Conservation (phyloP, 2,113 vertebrate genomes). For the Sinocyclocheilus anshuiensis region DNA sequence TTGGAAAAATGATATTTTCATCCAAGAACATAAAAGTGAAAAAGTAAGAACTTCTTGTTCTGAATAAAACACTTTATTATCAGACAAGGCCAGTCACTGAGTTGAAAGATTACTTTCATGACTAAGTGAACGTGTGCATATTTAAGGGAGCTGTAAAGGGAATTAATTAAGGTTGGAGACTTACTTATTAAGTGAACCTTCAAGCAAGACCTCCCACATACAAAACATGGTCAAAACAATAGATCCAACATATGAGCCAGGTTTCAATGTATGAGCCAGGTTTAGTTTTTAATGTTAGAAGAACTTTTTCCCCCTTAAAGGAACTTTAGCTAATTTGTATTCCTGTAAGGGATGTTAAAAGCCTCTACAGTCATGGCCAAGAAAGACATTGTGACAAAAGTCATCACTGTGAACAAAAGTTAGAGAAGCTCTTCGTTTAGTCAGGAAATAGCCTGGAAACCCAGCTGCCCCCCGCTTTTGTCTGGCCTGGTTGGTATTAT, state of each 20-base stretch:
- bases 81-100: neutral
- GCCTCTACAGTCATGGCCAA: constrained; percentile 35
- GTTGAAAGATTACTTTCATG: constrained; percentile 8
- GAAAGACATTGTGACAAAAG: constrained; percentile 51
- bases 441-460: constrained; percentile 42
- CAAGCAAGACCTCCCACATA: neutral
- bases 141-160: constrained; percentile 16
- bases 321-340: constrained; percentile 48
- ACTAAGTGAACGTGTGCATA: constrained; percentile 15
- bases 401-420: constrained; percentile 53
- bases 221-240: too few relatives aligned
- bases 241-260: neutral
- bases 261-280: constrained; percentile 15
- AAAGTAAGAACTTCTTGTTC: neutral
- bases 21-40: neutral
- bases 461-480: constrained; percentile 44
- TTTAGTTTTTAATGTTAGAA: constrained; percentile 9
- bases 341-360: constrained; percentile 22
- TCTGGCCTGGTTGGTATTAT: constrained; percentile 32
- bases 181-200: constrained; percentile 24
- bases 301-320: constrained; percentile 8
- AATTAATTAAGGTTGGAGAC: constrained; percentile 16
- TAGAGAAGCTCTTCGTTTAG: constrained; percentile 40
- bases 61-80: neutral
- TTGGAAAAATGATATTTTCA: neutral